Evolutionary conservation across 64 coral and sea anemone species (phyloP), one percentile per base, ranked within the genome.

Genomic region (Dendronephthya gigantea): DNA sequence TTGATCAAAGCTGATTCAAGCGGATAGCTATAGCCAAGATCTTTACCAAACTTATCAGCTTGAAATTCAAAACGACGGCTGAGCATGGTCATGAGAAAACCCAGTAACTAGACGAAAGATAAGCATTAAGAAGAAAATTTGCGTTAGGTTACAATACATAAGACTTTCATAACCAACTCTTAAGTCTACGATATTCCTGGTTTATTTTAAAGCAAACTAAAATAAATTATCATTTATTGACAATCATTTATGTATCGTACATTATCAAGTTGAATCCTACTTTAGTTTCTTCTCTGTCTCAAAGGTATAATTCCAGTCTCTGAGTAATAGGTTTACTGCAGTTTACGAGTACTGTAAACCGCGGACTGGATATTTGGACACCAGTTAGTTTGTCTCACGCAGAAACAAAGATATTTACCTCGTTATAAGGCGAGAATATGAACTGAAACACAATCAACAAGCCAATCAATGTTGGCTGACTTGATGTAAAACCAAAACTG

Each of bases 341-440:
- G n/a, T n/a, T n/a, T n/a, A n/a, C n/a, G n/a, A n/a, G n/a, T n/a
- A n/a, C n/a, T n/a, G n/a, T n/a, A n/a, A n/a, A n/a, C n/a, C n/a
- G n/a, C n/a, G n/a, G n/a, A n/a, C n/a, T n/a, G n/a, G n/a, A n/a
- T n/a, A n/a, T n/a, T n/a, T n/a, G n/a, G n/a, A n/a, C n/a, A n/a
- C n/a, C n/a, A n/a, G n/a, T n/a, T n/a, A n/a, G n/a, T n/a, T n/a
- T n/a, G n/a, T n/a, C n/a, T n/a, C n/a, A n/a, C n/a, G n/a, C n/a
- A n/a, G n/a, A n/a, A n/a, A n/a, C 11, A 22, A 43, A 88, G 4
- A 31, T 27, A 39, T 85, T 92, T 87, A 98, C 95, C 95, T 98
- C 95, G 34, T 98, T 93, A 50, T 98, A 98, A 16, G 95, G 95
- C 37, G 95, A 98, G 85, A 98, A 98, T 55, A 98, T 92, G 51